phyloP scores from a whole-genome alignment of 1,140 invertebrate species.

The Epicauta chinensis region DNA sequence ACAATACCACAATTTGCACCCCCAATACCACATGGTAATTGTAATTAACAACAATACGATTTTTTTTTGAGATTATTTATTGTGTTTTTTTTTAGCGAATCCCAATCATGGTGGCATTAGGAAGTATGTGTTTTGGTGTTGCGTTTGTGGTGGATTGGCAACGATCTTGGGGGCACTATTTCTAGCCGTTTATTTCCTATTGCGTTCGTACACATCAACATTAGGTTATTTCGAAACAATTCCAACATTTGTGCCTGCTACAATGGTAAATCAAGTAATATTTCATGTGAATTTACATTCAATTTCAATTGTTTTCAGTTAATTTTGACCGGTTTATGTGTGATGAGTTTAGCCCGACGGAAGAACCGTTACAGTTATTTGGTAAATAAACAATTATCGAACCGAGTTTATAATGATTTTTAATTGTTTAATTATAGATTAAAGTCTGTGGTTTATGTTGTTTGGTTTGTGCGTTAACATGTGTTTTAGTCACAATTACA shows the following conservation, averaged over 20 bases:
- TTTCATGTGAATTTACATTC: neutral
- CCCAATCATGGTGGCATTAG: constrained; percentile 43
- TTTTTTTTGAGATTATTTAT: neutral
- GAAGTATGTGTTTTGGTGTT: constrained; percentile 73
- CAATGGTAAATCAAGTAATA: constrained; percentile 53
- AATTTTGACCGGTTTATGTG: constrained; percentile 76
- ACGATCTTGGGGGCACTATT: constrained; percentile 68
- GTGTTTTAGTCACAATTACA: constrained; percentile 82
- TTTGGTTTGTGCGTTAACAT: constrained; percentile 74
- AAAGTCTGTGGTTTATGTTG: constrained; percentile 80
- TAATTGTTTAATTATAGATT: constrained; percentile 54
- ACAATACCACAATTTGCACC: constrained; percentile 37
- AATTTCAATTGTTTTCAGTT: constrained; percentile 51
- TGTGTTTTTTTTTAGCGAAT: constrained; percentile 31
- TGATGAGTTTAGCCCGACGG: constrained; percentile 74
- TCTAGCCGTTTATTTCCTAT: constrained; percentile 66
- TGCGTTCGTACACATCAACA: constrained; percentile 71
- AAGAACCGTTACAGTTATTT: constrained; percentile 80
- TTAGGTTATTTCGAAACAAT: constrained; percentile 79
- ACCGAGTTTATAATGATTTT: constrained; percentile 8
- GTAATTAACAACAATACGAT: neutral
- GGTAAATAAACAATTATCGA: constrained; percentile 50
- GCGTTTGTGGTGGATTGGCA: constrained; percentile 64
- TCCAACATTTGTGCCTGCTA: constrained; percentile 73
- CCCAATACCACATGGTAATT: constrained; percentile 31